phyloP scores from a whole-genome alignment of 2,888 invertebrate genomes.

The Drosophila glabriapex region DNA sequence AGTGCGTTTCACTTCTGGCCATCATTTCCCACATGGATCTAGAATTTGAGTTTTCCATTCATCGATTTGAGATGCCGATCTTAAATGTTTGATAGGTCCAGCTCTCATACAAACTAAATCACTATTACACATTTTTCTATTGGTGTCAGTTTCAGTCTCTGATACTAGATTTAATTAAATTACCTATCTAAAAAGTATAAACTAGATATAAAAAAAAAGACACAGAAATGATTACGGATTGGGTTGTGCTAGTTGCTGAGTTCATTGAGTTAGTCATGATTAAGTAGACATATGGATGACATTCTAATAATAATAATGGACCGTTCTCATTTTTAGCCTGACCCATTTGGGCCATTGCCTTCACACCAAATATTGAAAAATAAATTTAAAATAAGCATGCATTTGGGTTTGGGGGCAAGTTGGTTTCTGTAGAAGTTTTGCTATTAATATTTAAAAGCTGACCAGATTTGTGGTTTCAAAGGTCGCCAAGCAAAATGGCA shows the following conservation, averaged over 20 bases:
- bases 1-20: neutral
- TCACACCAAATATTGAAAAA: neutral
- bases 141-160: neutral
- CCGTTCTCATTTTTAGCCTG: neutral
- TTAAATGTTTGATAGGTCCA: neutral
- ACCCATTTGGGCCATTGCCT: neutral
- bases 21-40: neutral
- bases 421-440: constrained; percentile 13
- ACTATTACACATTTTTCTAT: neutral
- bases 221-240: neutral
- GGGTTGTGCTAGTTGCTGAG: neutral
- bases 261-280: neutral
- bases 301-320: neutral
- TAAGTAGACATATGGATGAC: neutral
- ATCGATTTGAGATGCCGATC: neutral
- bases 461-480: constrained; percentile 52
- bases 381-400: constrained; percentile 13
- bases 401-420: constrained; percentile 4
- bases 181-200: neutral
- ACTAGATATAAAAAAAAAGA: neutral
- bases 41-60: neutral
- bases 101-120: neutral
- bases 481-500: constrained; percentile 25
- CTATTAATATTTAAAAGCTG: constrained; percentile 34
- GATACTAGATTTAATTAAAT: neutral